Conservation (phyloP, 1,140 invertebrate genomes). For the Heterodera schachtii region DNA sequence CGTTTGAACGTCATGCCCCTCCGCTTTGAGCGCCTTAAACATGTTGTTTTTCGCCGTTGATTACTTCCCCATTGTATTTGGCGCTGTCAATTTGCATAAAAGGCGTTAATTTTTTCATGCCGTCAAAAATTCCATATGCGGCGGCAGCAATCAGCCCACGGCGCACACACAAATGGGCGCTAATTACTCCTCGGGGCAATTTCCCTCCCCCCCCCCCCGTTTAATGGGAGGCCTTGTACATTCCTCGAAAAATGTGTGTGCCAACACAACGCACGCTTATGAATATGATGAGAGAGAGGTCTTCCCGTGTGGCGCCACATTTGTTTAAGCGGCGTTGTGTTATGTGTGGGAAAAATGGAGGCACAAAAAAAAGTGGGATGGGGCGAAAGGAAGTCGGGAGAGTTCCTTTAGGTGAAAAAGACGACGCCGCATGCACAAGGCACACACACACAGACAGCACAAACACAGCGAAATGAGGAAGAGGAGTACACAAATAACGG, state of each 20-base stretch:
- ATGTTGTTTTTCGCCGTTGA: background rate
- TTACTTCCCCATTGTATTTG: background rate
- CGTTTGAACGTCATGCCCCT: constrained; percentile 34
- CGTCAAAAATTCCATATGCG: background rate
- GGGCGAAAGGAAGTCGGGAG: too few relatives aligned
- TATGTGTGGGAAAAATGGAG: background rate
- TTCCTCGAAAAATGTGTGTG: background rate
- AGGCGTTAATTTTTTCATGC: background rate
- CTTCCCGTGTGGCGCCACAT: background rate
- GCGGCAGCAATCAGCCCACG: too few relatives aligned
- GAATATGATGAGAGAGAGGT: too few relatives aligned
- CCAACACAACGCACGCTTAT: background rate
- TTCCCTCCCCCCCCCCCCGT: background rate
- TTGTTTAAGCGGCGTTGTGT: too few relatives aligned
- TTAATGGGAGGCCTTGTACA: background rate
- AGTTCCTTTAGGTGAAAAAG: background rate
- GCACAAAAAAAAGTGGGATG: too few relatives aligned
- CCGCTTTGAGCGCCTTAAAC: constrained; percentile 45
- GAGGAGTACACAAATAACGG: background rate
- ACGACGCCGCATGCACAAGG: too few relatives aligned
- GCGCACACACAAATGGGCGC: too few relatives aligned
- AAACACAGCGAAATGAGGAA: too few relatives aligned
- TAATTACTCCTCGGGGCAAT: background rate
- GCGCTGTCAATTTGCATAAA: background rate
- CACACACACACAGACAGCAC: too few relatives aligned